These are phyloP conservation scores for Drosophila bocqueti DNA, from an alignment of 1,140 invertebrate species.

Conservation along the genomic window DNA sequence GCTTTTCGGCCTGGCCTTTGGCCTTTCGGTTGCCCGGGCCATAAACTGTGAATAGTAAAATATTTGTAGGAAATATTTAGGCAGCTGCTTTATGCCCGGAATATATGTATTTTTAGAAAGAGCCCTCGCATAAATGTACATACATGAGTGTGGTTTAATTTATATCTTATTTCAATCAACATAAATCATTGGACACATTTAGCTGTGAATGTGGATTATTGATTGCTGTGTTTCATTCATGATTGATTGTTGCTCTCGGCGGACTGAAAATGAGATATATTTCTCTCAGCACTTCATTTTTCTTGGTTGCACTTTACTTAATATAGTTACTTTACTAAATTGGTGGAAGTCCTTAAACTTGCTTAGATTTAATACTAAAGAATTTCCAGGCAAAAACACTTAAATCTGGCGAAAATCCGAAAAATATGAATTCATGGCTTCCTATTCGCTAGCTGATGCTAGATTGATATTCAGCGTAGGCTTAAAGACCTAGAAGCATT, in stretches of 20 bases:
- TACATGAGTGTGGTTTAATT: neutral
- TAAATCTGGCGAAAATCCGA: too few species aligned
- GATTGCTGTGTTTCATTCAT: constrained; percentile 17
- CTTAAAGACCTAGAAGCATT: too few species aligned
- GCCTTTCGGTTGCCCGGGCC: neutral
- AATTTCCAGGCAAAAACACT: too few species aligned
- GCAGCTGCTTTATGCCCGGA: neutral
- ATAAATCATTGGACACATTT: constrained; percentile 22
- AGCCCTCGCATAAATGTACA: neutral
- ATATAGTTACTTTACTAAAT: neutral
- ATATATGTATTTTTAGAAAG: neutral
- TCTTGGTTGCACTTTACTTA: neutral
- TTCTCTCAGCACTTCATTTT: neutral
- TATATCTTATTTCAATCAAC: neutral
- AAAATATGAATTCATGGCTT: too few species aligned
- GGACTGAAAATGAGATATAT: constrained; percentile 5
- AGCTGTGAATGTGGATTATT: constrained; percentile 3
- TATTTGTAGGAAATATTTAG: constrained; percentile 4
- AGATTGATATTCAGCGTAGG: too few species aligned
- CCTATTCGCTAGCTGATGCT: too few species aligned
- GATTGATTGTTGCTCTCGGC: constrained; percentile 5
- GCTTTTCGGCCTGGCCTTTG: constrained; percentile 34
- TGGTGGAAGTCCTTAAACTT: neutral
- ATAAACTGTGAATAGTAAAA: constrained; percentile 11
- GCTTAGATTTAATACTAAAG: neutral